Conservation (phyloP, 2,888 invertebrate species). For the Drosophila bunnanda region DNA sequence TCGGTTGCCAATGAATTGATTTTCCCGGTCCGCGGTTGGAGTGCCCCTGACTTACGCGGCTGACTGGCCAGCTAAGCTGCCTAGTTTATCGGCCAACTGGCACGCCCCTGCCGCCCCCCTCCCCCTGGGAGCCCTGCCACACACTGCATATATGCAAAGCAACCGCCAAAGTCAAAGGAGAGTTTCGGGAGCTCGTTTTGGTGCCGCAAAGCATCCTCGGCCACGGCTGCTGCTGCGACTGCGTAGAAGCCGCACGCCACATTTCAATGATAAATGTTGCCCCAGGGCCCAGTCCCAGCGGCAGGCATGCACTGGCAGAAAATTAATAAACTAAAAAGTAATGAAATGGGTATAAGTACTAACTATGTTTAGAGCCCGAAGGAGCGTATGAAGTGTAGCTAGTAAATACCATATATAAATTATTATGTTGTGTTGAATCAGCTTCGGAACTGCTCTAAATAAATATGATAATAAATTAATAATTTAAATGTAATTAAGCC, state of each 20-base stretch:
- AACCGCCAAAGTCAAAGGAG: constrained; percentile 77
- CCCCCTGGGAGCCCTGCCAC: constrained; percentile 6
- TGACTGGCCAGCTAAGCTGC: constrained; percentile 53
- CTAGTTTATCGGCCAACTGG: constrained; percentile 54
- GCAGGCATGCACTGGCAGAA: constrained; percentile 16
- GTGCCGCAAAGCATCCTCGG: constrained; percentile 76
- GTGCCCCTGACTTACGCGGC: constrained; percentile 76
- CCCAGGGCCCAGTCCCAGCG: constrained; percentile 51
- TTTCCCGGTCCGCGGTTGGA: constrained; percentile 43
- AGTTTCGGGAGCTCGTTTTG: constrained; percentile 73
- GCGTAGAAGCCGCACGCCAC: constrained; percentile 74
- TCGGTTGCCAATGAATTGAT: constrained; percentile 69
- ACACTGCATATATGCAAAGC: constrained; percentile 57
- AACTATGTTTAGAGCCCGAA: background rate
- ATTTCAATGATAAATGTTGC: constrained; percentile 82
- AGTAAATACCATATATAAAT: too few species aligned
- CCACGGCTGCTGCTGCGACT: constrained; percentile 45
- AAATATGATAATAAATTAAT: too few species aligned
- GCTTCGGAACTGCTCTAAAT: too few species aligned
- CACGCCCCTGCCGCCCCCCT: constrained; percentile 4
- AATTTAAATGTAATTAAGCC: background rate
- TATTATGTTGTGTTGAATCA: too few species aligned
- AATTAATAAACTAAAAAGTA: background rate
- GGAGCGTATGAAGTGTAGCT: too few species aligned
- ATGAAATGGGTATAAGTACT: background rate